These are phyloP conservation scores for Zygogramma bicolorata DNA, from an alignment of 2,888 invertebrate species.

Conservation along the genomic window DNA sequence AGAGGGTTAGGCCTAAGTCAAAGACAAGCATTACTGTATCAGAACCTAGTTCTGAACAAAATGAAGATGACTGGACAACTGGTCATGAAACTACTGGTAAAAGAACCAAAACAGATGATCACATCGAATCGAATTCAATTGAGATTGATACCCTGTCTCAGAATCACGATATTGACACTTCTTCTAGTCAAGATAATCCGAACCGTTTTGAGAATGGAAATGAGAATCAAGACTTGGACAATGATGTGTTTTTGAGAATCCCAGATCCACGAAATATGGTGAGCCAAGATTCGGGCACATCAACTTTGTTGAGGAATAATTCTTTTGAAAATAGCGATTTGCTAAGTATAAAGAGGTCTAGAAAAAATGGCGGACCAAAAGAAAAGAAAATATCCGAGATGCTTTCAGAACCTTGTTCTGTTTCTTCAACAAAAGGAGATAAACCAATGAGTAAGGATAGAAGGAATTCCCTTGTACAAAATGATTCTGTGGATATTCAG, in stretches of 20 bases:
- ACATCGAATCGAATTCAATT: not conserved
- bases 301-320: not conserved
- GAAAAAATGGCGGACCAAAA: not conserved
- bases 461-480: not conserved
- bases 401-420: not conserved
- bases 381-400: not conserved
- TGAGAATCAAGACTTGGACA: not conserved
- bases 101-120: not conserved
- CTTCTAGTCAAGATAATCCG: not conserved
- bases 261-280: not conserved
- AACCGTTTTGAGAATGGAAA: not conserved
- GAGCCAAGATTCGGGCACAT: not conserved
- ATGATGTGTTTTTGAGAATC: not conserved
- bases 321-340: not conserved
- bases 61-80: not conserved
- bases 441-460: not conserved
- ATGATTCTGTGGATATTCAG: not conserved
- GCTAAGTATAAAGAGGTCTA: not conserved
- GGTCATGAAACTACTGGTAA: not conserved
- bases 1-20: not conserved
- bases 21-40: not conserved
- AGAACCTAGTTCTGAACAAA: not conserved
- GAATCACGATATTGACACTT: not conserved
- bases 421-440: not conserved
- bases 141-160: not conserved